Conservation (phyloP, 2,797 vertebrate genomes). For the Morus bassanus region DNA sequence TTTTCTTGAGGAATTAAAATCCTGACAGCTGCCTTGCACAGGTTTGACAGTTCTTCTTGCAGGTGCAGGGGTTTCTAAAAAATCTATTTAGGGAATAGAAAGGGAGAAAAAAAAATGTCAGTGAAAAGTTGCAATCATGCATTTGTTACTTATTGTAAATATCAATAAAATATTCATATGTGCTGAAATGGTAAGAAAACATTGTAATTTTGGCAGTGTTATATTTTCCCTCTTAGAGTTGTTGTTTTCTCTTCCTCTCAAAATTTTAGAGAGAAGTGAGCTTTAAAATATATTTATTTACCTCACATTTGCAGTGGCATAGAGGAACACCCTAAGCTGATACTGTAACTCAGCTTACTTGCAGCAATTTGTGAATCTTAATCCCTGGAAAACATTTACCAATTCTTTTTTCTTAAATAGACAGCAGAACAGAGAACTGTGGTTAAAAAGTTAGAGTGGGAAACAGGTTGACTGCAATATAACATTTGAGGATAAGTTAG, state of each 20-base stretch:
- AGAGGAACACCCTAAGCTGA: neutral
- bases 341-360: neutral
- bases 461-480: neutral
- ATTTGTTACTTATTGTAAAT: neutral
- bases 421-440: neutral
- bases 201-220: neutral
- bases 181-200: neutral
- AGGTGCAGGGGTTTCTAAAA: neutral
- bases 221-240: neutral
- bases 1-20: neutral
- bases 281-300: neutral
- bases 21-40: neutral
- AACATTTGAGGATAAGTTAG: neutral
- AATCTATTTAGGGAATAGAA: neutral
- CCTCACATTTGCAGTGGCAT: neutral
- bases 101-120: neutral
- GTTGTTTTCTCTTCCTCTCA: neutral
- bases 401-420: neutral
- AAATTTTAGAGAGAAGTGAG: neutral
- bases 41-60: neutral
- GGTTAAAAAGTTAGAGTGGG: neutral
- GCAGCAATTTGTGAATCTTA: neutral
- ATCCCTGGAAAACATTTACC: neutral
- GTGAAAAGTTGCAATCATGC: neutral
- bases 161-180: neutral